A percentile compares a stretch with the other conserved stretches of the same genome.
Conservation (phyloP, 2,113 vertebrate species). For the Plestiodon gilberti region DNA sequence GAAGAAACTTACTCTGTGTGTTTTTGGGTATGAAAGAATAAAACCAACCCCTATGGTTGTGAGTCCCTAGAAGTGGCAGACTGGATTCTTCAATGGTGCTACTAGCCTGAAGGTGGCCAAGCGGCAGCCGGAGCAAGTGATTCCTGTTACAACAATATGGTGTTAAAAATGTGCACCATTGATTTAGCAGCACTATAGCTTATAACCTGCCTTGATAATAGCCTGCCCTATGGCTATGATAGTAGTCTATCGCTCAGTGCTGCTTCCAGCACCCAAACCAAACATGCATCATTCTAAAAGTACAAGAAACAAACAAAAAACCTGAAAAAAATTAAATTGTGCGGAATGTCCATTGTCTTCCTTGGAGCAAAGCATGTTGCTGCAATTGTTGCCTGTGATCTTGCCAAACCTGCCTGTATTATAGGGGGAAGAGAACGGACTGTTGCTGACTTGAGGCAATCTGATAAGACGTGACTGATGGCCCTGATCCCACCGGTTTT, state of each 20-base stretch:
- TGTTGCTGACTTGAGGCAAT: neutral
- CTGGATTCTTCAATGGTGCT: neutral
- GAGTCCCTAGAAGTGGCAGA: neutral
- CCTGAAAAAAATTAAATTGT: too few species aligned
- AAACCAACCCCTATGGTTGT: neutral
- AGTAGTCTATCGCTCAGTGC: too few species aligned
- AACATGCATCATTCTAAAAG: too few species aligned
- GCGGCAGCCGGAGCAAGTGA: neutral
- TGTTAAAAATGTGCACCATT: too few species aligned
- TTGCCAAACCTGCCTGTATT: neutral
- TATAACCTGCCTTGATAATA: too few species aligned
- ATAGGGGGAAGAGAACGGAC: neutral
- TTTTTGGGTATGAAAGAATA: neutral
- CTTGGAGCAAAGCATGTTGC: neutral
- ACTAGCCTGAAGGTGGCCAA: neutral
- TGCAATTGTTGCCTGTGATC: neutral
- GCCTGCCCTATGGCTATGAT: too few species aligned
- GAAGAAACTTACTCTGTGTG: neutral
- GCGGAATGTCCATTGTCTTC: neutral
- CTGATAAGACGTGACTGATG: neutral
- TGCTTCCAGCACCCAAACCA: too few species aligned
- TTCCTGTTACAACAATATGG: neutral
- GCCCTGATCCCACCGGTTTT: neutral
- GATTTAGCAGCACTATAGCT: too few species aligned
- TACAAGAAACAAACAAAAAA: too few species aligned